Conservation (phyloP, 2,888 invertebrate species). For the Portevinia maculata region DNA sequence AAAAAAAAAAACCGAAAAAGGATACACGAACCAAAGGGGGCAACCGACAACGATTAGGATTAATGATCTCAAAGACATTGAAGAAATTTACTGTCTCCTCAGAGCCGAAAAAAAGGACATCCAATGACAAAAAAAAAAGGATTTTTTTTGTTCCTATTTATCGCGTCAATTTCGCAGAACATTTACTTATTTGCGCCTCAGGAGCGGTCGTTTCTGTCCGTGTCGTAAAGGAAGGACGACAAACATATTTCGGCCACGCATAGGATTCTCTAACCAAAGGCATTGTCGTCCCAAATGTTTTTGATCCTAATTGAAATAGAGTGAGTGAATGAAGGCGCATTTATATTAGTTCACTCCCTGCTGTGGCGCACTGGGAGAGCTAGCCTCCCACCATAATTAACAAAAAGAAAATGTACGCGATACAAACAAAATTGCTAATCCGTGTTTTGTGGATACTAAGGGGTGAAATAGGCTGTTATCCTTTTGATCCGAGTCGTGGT, state of each 20-base stretch:
- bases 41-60: conserved; percentile 72
- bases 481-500: not conserved
- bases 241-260: conserved; percentile 56
- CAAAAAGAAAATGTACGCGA: too few relatives aligned
- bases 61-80: conserved; percentile 73
- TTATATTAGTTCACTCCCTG: conserved; percentile 64
- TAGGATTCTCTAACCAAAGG: conserved; percentile 13
- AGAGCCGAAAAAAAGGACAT: conserved; percentile 35
- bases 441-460: conserved; percentile 60
- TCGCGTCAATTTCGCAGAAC: conserved; percentile 73
- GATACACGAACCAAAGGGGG: conserved; percentile 37
- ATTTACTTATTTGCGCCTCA: conserved; percentile 70
- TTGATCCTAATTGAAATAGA: conserved; percentile 72
- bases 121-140: conserved; percentile 48
- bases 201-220: conserved; percentile 42
- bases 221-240: conserved; percentile 27
- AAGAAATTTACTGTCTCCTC: conserved; percentile 51
- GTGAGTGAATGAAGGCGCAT: conserved; percentile 64
- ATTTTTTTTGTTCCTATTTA: conserved; percentile 57
- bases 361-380: conserved; percentile 10
- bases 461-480: conserved; percentile 12
- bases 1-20: conserved; percentile 40
- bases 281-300: conserved; percentile 35
- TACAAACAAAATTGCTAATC: too few relatives aligned
- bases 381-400: conserved; percentile 57